These are phyloP conservation scores for Euplexia lucipara DNA, from an alignment of 2,888 invertebrate genomes.

Conservation along the genomic window DNA sequence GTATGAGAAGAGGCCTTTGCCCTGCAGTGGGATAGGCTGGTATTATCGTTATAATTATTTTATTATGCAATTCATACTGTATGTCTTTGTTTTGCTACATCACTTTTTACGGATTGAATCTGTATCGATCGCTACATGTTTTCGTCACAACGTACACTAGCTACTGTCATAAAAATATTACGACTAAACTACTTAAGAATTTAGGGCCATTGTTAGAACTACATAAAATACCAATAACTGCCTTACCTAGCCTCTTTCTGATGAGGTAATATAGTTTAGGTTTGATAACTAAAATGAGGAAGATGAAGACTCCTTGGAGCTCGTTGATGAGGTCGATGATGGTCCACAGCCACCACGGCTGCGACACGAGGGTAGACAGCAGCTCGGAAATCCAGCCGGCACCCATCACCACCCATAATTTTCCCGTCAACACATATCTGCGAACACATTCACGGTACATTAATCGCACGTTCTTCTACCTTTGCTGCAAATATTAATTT, in stretches of 20 bases:
- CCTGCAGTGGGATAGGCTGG: no score
- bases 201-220: neutral
- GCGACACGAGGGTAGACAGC: slow-evolving; percentile 89
- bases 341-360: slow-evolving; percentile 88
- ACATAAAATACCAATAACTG: slow-evolving; percentile 6
- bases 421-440: slow-evolving; percentile 93
- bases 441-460: slow-evolving; percentile 17
- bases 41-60: no score
- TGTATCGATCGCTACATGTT: slow-evolving; percentile 7
- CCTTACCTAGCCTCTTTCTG: slow-evolving; percentile 90
- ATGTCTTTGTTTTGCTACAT: slow-evolving; percentile 21
- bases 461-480: neutral
- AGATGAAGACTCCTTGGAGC: slow-evolving; percentile 94
- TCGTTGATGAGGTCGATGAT: slow-evolving; percentile 93
- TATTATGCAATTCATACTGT: slow-evolving; percentile 26
- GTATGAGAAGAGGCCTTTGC: no score
- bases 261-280: slow-evolving; percentile 92
- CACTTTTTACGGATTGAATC: neutral
- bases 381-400: slow-evolving; percentile 94
- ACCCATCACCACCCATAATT: slow-evolving; percentile 95
- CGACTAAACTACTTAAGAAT: slow-evolving; percentile 6
- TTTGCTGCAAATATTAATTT: neutral
- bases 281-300: slow-evolving; percentile 94
- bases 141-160: neutral
- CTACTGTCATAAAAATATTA: slow-evolving; percentile 31